Evolutionary conservation across 2,113 vertebrate genomes (phyloP), one percentile per base, ranked within the genome.

Genomic region (Athene noctua): DNA sequence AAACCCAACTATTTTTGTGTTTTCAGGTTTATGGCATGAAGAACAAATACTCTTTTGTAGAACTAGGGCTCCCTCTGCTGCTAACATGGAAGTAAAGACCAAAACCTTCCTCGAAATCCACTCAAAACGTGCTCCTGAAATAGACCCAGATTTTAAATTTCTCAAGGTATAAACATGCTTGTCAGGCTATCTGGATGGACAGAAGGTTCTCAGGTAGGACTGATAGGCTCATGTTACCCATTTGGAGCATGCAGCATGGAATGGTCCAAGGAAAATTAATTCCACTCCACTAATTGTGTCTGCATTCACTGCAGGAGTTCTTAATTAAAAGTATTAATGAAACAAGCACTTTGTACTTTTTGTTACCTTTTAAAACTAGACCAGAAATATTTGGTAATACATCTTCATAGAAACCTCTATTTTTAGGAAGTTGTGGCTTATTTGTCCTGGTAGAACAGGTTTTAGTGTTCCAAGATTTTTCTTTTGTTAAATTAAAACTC

Each of bases 31-130:
- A 61, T 5, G 13, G 21, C 47, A 9, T 5, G 26, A 51, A 3
- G 57, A 70, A 46, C 17, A 10, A 42, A 3, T 1, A 3, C 6
- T 40, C 54, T 93, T 95, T 4, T 42, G 47, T 96, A 67, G 97
- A 96, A 40, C 95, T 9, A 92, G 92, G 58, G 97, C 97, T 93
- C 97, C 97, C 97, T 98, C 98, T 98, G 96, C 96, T 97, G 98
- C 73, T 54, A 15, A 19, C 6, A 8, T 10, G 46, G 29, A 29
- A 23, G 63, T 55, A 65, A 68, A 78, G 17, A 1, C 17, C 62
- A 58, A 29, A 70, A 8, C 19, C 5, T 54, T 47, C 13, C 17
- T 20, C 6, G 63, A 25, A 61, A 67, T 6, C 46, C 11, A 9
- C 54, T 22, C 1, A 17, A 91, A 55, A 11, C 1, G 2, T 3